phyloP scores from a whole-genome alignment of 1,140 invertebrate species.

The Bombus cullumanus region DNA sequence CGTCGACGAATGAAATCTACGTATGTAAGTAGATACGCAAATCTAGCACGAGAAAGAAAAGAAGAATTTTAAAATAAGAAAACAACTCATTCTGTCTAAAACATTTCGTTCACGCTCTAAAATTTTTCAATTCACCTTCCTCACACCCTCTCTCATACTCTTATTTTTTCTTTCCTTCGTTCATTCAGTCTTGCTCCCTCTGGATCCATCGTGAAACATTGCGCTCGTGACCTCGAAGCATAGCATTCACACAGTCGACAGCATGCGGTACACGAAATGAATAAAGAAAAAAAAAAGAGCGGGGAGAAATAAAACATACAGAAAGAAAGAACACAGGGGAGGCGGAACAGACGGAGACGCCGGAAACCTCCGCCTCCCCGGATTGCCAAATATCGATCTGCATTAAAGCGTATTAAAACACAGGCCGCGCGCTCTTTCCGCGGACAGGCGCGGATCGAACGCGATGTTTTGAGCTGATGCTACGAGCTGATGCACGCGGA shows the following conservation, averaged over 20 bases:
- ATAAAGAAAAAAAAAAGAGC: not conserved
- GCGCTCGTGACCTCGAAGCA: conserved; percentile 54
- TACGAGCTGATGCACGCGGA: conserved; percentile 21
- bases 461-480: conserved; percentile 9
- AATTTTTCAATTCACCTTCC: not conserved
- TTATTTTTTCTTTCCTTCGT: not conserved
- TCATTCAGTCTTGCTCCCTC: not conserved
- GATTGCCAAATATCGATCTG: conserved; percentile 42
- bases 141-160: not conserved
- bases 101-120: conserved; percentile 5
- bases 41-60: not conserved
- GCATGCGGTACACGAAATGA: conserved; percentile 52
- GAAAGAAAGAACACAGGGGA: not conserved
- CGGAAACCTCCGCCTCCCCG: not conserved
- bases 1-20: conserved; percentile 4
- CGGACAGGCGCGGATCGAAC: not conserved
- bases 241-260: conserved; percentile 54
- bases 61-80: not conserved
- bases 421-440: not conserved
- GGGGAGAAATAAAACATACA: not conserved
- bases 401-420: conserved; percentile 55
- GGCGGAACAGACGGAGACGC: not conserved
- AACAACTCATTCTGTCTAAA: conserved; percentile 32
- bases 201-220: conserved; percentile 30
- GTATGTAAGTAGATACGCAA: not conserved